Evolutionary conservation across 2,888 invertebrate genomes (phyloP), one percentile per base, ranked within the genome.

Genomic region (Cryptophagus acutangulus): DNA sequence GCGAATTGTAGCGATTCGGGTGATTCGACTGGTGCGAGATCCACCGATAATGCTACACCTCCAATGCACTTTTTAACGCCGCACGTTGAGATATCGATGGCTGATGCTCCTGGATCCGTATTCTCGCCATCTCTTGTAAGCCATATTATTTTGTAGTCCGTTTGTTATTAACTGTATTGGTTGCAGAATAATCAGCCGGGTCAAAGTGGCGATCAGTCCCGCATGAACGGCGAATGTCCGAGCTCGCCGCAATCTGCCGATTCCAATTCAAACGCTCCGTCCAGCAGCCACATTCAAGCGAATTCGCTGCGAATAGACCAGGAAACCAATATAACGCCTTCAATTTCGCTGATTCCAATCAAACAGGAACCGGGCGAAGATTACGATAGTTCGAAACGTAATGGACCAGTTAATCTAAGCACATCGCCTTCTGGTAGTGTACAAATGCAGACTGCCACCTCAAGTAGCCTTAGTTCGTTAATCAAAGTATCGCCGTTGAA

Each of bases 1-100:
- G 82, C 85, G n/a, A 84, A 82, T 16, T 82, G 84, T 59, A 87
- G 87, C 25, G 89, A 89, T 62, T 87, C 87, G 49, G 87, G 88
- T 0, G 88, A 89, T 58, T 88, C 87, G 51, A 82, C 84, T 37
- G 84, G 83, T 1, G 82, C 79, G 28, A 74, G 88, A 40, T 87
- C 87, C 1, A 81, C 83, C n/a, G 88, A 89, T 62, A 89, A 89
- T 60, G 86, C 85, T 5, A 89, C 89, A 31, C 89, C 89, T 8
- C 89, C 89, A 1, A 89, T 89, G 88, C 89, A 91, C 68, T 91
- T 90, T 64, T 74, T 91, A 26, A 89, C 90, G 24, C 91, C 91
- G 3, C 91, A 91, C 56, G 89, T 91, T 20, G 90, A 91, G 73
- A 90, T 91, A 66, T 89, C 88, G 26, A 87, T 89, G 80, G 84